Base-by-base conservation (phyloP, 2,113 vertebrate species). In the Synodontis membranacea region DNA sequence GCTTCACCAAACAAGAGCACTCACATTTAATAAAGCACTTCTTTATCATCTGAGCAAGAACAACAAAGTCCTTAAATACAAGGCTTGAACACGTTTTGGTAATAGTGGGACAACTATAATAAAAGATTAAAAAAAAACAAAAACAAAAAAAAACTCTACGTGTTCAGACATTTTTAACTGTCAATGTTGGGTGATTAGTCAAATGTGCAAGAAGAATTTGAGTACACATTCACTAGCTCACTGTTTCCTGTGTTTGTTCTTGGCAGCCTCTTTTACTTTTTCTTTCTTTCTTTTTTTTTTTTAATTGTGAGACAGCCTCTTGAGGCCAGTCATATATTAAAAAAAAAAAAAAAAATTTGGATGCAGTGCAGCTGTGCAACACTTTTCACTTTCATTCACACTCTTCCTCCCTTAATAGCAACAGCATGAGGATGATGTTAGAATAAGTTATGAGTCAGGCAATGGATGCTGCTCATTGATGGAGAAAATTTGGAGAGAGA, bases 401-500 rank as follows among this genome's bases (percentile, higher is more conserved):
- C 84, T 60, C 31, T 15, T n/a, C 31, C 46, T 86, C 50, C n/a
- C 34, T 39, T 86, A 46, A 66, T 12, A 42, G 56, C 15, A 31
- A 54, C 44, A 48, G 23, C 15, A 19, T 14, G 37, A 25, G 19
- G 37, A 37, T 46, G 28, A 15, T 42, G 34, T 58, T 37, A 12
- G 56, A 70, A 78, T 48, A 79, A 31, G 48, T 87, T 31, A 54
- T 52, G n/a, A 86, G 81, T 37, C 79, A 85, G 7, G 62, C 44
- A 80, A 80, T 60, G 34, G 52, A 50, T 84, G 70, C 80, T 74
- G 80, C 60, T 85, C 84, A 48, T 23, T 83, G 9, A 42, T 42
- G 31, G 58, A 60, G 82, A 62, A 42, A 44, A 76, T 78, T 31
- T n/a, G n/a, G 10, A 31, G 50, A 68, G 28, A 50, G 74, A 78